Percentiles rank a stretch among this genome's conserved stretches.
Conservation (phyloP, 2,888 invertebrate species). For the Melanargia galathea region DNA sequence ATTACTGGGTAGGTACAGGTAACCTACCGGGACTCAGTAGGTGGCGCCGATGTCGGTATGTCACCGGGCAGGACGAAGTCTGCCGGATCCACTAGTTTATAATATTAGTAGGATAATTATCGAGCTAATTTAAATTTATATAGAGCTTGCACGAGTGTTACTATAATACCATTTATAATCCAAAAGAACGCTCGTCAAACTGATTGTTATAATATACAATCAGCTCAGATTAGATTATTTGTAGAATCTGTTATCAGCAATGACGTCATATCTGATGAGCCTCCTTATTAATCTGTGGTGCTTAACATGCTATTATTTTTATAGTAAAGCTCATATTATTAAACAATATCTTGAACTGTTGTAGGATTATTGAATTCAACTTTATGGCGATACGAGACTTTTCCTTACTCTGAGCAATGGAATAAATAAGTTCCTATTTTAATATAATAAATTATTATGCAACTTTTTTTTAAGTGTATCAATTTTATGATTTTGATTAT, state of each 20-base stretch:
- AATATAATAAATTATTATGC: no score
- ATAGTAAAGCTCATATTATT: neutral
- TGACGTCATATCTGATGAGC: slow-evolving; percentile 12
- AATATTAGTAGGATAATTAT: no score
- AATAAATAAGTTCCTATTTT: no score
- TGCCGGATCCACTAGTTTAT: no score
- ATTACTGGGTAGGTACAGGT: no score
- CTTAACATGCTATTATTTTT: neutral
- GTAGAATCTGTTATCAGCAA: neutral
- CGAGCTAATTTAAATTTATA: neutral
- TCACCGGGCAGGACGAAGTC: no score
- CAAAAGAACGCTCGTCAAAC: neutral
- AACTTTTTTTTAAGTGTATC: no score
- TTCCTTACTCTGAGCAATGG: no score
- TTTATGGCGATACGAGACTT: no score
- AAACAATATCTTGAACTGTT: neutral
- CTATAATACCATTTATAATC: neutral
- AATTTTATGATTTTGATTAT: no score
- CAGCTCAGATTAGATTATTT: slow-evolving; percentile 9
- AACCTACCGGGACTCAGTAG: no score
- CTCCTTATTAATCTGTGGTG: slow-evolving; percentile 4
- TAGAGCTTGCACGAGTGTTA: neutral
- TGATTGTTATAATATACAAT: neutral
- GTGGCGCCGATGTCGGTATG: no score
- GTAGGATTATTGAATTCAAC: neutral